Evolutionary conservation across 2,888 invertebrate species (phyloP).

Genomic region (Drosophila pullipes): DNA sequence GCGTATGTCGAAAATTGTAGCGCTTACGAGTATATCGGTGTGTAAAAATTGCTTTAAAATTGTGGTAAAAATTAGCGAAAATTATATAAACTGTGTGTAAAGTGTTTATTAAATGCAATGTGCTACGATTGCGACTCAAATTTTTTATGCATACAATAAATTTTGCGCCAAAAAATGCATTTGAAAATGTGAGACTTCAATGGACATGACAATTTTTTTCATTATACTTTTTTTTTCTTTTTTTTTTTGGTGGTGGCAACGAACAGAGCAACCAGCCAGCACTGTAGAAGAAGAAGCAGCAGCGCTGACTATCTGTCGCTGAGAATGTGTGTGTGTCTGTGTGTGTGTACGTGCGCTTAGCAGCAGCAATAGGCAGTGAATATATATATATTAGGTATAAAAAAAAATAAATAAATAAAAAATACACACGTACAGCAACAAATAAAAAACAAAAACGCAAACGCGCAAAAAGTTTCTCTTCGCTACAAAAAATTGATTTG

Average conservation of each 20-base stretch:
- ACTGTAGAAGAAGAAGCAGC: slow-evolving; percentile 63
- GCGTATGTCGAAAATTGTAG: slow-evolving; percentile 83
- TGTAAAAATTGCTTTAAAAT: slow-evolving; percentile 82
- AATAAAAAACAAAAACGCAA: slow-evolving; percentile 37
- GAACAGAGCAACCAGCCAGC: slow-evolving; percentile 60
- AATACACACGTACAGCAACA: slow-evolving; percentile 52
- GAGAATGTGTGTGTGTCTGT: slow-evolving; percentile 38
- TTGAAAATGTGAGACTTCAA: slow-evolving; percentile 82
- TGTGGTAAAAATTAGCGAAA: slow-evolving; percentile 78
- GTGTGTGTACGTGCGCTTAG: slow-evolving; percentile 51
- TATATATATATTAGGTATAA: slow-evolving; percentile 41
- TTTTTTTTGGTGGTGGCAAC: slow-evolving; percentile 76
- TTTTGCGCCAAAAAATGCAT: slow-evolving; percentile 74
- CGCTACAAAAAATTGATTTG: slow-evolving; percentile 2
- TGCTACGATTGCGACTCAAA: slow-evolving; percentile 61
- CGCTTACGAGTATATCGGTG: slow-evolving; percentile 79
- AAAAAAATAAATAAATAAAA: slow-evolving; percentile 32
- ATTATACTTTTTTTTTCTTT: slow-evolving; percentile 58
- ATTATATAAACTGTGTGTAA: slow-evolving; percentile 73
- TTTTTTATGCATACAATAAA: slow-evolving; percentile 52
- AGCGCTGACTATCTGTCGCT: slow-evolving; percentile 62
- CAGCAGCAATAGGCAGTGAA: slow-evolving; percentile 60
- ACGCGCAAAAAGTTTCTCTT: slow-evolving; percentile 43
- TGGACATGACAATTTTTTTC: slow-evolving; percentile 75
- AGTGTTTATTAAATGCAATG: slow-evolving; percentile 67